Evolutionary conservation across 2,797 vertebrate genomes (phyloP).

Genomic region (Acrocephalus scirpaceus): DNA sequence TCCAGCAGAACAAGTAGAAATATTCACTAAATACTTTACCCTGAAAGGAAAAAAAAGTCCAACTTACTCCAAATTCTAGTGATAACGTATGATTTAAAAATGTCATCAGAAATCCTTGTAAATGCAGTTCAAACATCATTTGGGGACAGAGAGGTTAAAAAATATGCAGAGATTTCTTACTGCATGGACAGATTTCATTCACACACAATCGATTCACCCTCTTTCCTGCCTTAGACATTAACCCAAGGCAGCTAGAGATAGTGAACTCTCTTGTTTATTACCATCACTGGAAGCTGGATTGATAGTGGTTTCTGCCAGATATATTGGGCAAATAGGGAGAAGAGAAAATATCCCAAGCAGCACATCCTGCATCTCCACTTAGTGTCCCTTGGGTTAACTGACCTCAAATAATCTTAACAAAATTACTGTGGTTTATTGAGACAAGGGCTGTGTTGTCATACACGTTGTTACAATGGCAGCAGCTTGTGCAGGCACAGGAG

Average conservation of each 20-base stretch:
- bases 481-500: not conserved
- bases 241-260: not conserved
- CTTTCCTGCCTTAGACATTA: not conserved
- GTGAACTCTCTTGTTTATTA: not conserved
- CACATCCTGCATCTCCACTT: not conserved
- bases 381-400: not conserved
- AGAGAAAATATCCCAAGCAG: not conserved
- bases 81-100: not conserved
- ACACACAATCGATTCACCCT: not conserved
- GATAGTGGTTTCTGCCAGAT: not conserved
- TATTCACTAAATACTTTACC: not conserved
- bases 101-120: not conserved
- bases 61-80: not conserved
- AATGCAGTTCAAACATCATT: not conserved
- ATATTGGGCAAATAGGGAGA: not conserved
- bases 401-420: not conserved
- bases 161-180: not conserved
- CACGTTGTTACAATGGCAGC: accelerated
- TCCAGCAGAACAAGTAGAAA: not conserved
- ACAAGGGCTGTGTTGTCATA: not conserved
- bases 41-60: not conserved
- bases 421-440: not conserved
- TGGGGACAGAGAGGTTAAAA: not conserved
- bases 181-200: not conserved
- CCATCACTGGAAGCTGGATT: not conserved